Percentiles rank a stretch among this genome's conserved stretches.
phyloP scores from a whole-genome alignment of 2,888 invertebrate genomes.

The Strigamia crassipes region DNA sequence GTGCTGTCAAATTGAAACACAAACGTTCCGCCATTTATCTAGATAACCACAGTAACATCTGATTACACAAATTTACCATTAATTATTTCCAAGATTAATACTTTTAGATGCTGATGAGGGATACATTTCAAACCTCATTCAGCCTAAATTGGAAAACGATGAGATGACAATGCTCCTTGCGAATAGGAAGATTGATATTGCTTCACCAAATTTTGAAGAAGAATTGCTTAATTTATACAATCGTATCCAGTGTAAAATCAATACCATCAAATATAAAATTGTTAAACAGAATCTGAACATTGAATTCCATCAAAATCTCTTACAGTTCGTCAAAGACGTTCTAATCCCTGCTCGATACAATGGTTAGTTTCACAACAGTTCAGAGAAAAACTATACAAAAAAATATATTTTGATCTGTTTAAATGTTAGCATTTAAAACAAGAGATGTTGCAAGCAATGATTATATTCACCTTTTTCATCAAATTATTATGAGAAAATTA shows the following conservation, averaged over 20 bases:
- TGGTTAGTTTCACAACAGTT: background rate
- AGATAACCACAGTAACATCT: too few relatives aligned
- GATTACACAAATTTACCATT: background rate
- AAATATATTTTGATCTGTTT: background rate
- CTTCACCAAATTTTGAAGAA: background rate
- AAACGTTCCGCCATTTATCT: too few relatives aligned
- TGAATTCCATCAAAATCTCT: conserved; percentile 4
- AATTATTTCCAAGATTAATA: background rate
- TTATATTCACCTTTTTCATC: background rate
- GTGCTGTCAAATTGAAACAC: too few relatives aligned
- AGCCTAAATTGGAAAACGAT: background rate
- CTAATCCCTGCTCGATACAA: background rate
- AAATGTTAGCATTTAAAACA: background rate
- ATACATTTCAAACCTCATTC: background rate
- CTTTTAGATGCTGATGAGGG: background rate
- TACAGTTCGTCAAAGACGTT: background rate
- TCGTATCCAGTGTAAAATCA: background rate
- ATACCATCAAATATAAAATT: background rate
- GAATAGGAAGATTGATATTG: background rate
- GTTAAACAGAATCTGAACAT: background rate
- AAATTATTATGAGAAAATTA: background rate
- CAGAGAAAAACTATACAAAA: background rate
- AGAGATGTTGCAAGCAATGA: conserved; percentile 5
- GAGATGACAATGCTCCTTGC: background rate
- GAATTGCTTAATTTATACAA: background rate